Evolutionary conservation across 2,113 vertebrate species (phyloP).

Genomic region (Sakesphorus luctuosus): DNA sequence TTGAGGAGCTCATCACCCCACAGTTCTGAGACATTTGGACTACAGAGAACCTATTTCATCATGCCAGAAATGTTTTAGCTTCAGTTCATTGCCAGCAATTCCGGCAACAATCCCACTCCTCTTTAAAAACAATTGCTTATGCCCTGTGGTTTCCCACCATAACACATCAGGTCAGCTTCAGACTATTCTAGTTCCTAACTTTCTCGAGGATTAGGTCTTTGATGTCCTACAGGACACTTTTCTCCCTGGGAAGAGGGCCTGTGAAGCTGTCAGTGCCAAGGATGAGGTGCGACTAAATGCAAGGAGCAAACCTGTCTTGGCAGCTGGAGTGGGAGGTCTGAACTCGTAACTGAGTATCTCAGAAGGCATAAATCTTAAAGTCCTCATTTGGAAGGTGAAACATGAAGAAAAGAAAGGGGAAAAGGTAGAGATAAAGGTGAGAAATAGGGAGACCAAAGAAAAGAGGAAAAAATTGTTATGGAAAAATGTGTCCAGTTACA

Average conservation of each 20-base stretch:
- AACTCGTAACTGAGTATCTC: not conserved
- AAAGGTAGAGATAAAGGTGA: rapidly evolving
- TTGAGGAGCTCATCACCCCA: not conserved
- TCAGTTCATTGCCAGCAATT: not conserved
- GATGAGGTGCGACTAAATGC: not conserved
- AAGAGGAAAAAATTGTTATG: not conserved
- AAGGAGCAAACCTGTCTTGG: not conserved
- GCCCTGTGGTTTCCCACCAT: rapidly evolving
- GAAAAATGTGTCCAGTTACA: not conserved
- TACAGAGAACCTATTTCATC: not conserved
- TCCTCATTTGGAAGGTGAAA: not conserved
- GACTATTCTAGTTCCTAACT: not conserved
- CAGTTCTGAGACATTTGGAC: not conserved
- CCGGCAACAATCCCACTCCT: not conserved
- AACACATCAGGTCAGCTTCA: not conserved
- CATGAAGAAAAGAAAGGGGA: not conserved
- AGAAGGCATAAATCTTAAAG: not conserved
- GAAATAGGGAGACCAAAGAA: not conserved
- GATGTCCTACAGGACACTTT: not conserved
- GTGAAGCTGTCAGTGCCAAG: not conserved
- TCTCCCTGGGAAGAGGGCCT: not conserved
- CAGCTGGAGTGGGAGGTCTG: not conserved
- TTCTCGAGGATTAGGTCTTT: not conserved
- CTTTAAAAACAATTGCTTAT: not conserved
- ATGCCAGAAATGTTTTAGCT: rapidly evolving